Base-by-base conservation (phyloP, 2,888 invertebrate species). In the Vannuccia rotundouncinata region DNA sequence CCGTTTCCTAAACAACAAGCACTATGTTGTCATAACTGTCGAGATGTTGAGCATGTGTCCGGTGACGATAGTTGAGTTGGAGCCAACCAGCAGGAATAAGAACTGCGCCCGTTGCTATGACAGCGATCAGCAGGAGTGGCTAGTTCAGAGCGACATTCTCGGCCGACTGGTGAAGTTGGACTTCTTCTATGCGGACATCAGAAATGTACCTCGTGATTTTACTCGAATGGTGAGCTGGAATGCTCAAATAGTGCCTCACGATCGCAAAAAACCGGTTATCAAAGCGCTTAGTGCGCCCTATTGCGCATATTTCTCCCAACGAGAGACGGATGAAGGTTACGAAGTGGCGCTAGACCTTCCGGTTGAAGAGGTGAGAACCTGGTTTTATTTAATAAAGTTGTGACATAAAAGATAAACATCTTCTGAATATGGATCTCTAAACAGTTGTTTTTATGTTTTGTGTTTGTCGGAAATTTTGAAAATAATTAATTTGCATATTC, bases 51-150 rank as follows among this genome's bases (percentile, higher is more conserved):
- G 92, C 85, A 93, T 93, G 5, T 91, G 92, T 82, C 91, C 91
- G 1, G 89, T 92, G 78, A 91, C 91, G 83, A 91, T 92, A 85
- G 90, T 91, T 13, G 85, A 87, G 25, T 83, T 88, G 27, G 83
- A 84, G 25, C 85, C 85, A 1, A 80, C 86, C 25, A 83, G 83
- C 79, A 83, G 83, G 31, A 83, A 83, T 59, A 84, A 84, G 75
- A 85, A 85, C 81, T 83, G 85, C 45, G 84, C 86, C 0, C 90
- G 91, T 30, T 92, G 92, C 86, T 93, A 93, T 88, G 93, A 93
- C 87, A 89, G 92, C 10, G 93, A 93, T 87, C 93, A 93, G 85
- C 92, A 92, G 85, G 92, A 92, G 1, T 93, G 93, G 93, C 90
- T 92, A 78, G 89, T 93, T 81, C 91, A 93, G 83, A 92, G 92